These are phyloP conservation scores for Zophobas morio DNA, from an alignment of 1,140 invertebrate species.

Conservation along the genomic window DNA sequence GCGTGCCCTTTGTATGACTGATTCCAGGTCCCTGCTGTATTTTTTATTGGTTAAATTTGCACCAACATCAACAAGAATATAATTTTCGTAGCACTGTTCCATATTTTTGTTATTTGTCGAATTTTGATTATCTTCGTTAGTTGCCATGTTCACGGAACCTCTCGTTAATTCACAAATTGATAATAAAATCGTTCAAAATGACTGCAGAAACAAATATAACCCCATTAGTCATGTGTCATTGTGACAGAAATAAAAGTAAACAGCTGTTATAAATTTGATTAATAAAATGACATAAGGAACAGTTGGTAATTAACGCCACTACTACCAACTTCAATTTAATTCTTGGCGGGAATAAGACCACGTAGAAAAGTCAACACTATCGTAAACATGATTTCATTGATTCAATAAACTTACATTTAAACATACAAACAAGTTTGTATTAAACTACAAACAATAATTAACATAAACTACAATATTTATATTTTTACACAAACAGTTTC, in stretches of 20 bases:
- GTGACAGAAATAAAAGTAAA: constrained; percentile 42
- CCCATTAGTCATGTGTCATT: constrained; percentile 55
- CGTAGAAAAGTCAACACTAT: neutral
- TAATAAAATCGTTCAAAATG: constrained; percentile 40
- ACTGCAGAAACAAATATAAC: constrained; percentile 55
- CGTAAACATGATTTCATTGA: constrained; percentile 32
- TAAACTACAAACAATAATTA: constrained; percentile 47
- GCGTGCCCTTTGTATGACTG: constrained; percentile 92
- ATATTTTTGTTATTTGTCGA: constrained; percentile 63
- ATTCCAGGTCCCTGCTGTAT: constrained; percentile 92
- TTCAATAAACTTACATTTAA: constrained; percentile 49
- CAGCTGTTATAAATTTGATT: constrained; percentile 25
- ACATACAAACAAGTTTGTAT: constrained; percentile 46
- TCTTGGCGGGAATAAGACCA: neutral
- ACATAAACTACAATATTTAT: constrained; percentile 33
- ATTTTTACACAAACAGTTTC: constrained; percentile 40
- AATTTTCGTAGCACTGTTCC: constrained; percentile 84
- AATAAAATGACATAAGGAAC: neutral
- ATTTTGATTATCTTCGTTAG: constrained; percentile 45
- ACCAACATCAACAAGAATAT: constrained; percentile 93
- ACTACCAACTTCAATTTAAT: neutral
- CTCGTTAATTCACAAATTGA: constrained; percentile 37
- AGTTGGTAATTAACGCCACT: neutral
- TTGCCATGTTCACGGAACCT: constrained; percentile 46
- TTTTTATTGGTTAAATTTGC: constrained; percentile 97